These are phyloP conservation scores for Biston betularia DNA, from an alignment of 2,888 invertebrate species.

Conservation along the genomic window DNA sequence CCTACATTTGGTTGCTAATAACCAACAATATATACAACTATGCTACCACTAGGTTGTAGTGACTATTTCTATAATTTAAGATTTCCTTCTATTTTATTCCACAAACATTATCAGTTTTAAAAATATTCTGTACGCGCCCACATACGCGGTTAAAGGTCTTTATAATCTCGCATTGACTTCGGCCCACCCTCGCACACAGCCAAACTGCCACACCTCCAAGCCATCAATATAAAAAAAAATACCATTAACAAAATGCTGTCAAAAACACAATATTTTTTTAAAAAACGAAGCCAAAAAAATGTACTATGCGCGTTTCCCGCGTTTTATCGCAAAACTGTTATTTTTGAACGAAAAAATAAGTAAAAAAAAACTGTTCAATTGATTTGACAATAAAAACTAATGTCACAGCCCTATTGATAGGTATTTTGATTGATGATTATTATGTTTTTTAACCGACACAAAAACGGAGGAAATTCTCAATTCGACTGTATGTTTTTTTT, in stretches of 20 bases:
- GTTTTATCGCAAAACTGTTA: constrained; percentile 22
- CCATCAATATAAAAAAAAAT: constrained; percentile 66
- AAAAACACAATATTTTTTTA: constrained; percentile 32
- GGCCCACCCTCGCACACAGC: constrained; percentile 60
- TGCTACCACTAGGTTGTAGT: too few relatives aligned
- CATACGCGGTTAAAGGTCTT: constrained; percentile 50
- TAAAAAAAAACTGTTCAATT: constrained; percentile 11
- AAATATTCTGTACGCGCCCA: not conserved
- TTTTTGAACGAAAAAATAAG: constrained; percentile 27
- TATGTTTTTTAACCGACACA: too few relatives aligned
- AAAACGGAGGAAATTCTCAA: too few relatives aligned
- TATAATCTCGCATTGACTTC: constrained; percentile 53
- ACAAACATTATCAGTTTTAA: not conserved
- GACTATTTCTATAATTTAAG: too few relatives aligned
- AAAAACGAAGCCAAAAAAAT: constrained; percentile 6
- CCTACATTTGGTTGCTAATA: too few relatives aligned
- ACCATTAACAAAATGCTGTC: constrained; percentile 61
- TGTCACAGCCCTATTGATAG: constrained; percentile 38
- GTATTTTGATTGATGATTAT: constrained; percentile 47
- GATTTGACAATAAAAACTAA: constrained; percentile 32
- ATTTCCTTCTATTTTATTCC: not conserved
- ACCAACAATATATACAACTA: too few relatives aligned
- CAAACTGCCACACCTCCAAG: constrained; percentile 56
- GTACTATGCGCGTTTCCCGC: constrained; percentile 44
- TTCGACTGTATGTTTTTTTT: too few relatives aligned